Percentiles rank a stretch among this genome's conserved stretches.
Conservation (phyloP, 2,888 invertebrate species). For the Eristalis pertinax region DNA sequence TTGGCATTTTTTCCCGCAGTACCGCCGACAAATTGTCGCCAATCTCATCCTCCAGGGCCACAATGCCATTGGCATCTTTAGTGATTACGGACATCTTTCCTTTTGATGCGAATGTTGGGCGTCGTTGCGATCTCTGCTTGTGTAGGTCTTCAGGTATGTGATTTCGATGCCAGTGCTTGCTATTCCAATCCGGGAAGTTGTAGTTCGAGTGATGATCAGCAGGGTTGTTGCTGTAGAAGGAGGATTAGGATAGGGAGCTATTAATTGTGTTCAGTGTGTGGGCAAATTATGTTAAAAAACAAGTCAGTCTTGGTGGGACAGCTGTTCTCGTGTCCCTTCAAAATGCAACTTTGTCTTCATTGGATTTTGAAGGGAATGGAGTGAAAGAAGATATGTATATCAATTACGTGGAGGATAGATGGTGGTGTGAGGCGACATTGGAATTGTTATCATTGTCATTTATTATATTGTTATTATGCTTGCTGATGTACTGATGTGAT, state of each 20-base stretch:
- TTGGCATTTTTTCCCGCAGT: slow-evolving; percentile 65
- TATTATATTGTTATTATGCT: slow-evolving; percentile 49
- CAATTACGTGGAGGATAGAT: slow-evolving; percentile 49
- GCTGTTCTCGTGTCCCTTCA: background rate
- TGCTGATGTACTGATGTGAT: slow-evolving; percentile 54
- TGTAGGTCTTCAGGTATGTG: slow-evolving; percentile 6
- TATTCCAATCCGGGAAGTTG: slow-evolving; percentile 31
- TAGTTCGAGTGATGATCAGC: slow-evolving; percentile 41
- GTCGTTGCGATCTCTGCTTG: background rate
- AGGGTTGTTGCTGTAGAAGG: slow-evolving; percentile 35
- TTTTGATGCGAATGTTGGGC: background rate
- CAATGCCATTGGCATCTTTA: slow-evolving; percentile 43
- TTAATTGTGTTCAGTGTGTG: slow-evolving; percentile 25
- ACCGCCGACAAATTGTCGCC: slow-evolving; percentile 52
- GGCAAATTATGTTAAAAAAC: background rate
- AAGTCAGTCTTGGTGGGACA: background rate
- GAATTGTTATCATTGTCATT: slow-evolving; percentile 26
- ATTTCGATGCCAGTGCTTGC: slow-evolving; percentile 15
- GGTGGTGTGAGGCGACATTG: slow-evolving; percentile 30
- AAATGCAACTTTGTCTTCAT: background rate
- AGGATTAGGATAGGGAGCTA: background rate
- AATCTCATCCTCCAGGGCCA: slow-evolving; percentile 43
- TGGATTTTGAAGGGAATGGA: slow-evolving; percentile 16
- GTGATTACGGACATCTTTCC: slow-evolving; percentile 48
- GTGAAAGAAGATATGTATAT: background rate